Conservation (phyloP, 2,888 invertebrate genomes). For the Aspidiotus rigidus region DNA sequence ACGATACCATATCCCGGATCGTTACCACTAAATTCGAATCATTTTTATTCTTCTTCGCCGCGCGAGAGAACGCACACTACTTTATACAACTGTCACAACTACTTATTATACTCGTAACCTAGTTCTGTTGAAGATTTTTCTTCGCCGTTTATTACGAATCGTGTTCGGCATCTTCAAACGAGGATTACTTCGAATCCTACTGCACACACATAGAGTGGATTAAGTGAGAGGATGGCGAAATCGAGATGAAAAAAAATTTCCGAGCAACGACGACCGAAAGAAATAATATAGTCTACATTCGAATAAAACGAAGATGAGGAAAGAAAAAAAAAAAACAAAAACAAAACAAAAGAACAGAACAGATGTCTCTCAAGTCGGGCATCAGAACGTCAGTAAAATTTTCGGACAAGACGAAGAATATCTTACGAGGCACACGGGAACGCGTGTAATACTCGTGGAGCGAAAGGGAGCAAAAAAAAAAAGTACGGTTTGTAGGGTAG, state of each 20-base stretch:
- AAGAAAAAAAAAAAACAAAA: background rate
- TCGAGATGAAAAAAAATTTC: background rate
- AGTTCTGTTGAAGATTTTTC: too few relatives aligned
- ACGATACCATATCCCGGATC: too few relatives aligned
- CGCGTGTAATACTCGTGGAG: too few relatives aligned
- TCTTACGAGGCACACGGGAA: background rate
- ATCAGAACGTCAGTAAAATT: background rate
- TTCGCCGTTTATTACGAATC: background rate
- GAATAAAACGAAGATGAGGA: background rate
- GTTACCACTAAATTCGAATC: too few relatives aligned
- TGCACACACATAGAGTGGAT: too few relatives aligned
- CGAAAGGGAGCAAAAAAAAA: constrained; percentile 8
- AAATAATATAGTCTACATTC: background rate
- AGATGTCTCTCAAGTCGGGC: constrained; percentile 8
- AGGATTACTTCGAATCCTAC: background rate
- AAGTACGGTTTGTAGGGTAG: constrained; percentile 7
- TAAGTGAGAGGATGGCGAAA: too few relatives aligned
- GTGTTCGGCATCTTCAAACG: constrained; percentile 13
- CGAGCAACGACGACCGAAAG: background rate
- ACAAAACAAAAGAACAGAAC: constrained; percentile 9
- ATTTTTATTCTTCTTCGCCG: too few relatives aligned
- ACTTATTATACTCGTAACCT: too few relatives aligned
- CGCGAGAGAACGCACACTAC: too few relatives aligned
- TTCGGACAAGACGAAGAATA: constrained; percentile 10
- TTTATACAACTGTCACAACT: too few relatives aligned